Conservation (phyloP, 2,797 vertebrate species). For the Cryptoblepharus egeriae region DNA sequence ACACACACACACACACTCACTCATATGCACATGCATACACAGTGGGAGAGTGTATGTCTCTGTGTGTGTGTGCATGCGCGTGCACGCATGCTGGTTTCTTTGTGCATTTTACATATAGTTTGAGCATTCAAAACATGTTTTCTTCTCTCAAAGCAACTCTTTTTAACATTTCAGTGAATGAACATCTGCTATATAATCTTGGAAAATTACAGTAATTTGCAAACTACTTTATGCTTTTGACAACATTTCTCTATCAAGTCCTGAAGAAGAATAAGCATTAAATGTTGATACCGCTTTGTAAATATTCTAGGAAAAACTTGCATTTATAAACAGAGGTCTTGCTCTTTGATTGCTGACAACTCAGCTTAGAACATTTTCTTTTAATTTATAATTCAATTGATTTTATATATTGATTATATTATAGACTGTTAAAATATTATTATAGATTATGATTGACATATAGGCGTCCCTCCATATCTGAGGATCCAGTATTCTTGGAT, state of each 20-base stretch:
- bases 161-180: conserved; percentile 24
- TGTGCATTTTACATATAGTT: background rate
- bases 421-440: too few relatives aligned
- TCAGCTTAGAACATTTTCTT: too few relatives aligned
- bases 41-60: too few relatives aligned
- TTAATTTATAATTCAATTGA: too few relatives aligned
- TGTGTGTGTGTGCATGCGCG: too few relatives aligned
- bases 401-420: too few relatives aligned
- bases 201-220: conserved; percentile 36
- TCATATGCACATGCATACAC: too few relatives aligned
- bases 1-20: too few relatives aligned
- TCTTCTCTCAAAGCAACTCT: conserved; percentile 15
- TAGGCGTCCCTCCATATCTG: too few relatives aligned
- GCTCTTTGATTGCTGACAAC: too few relatives aligned
- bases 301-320: conserved; percentile 5
- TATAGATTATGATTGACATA: too few relatives aligned
- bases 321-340: background rate
- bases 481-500: too few relatives aligned
- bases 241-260: background rate
- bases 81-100: background rate
- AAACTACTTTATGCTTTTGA: conserved; percentile 16
- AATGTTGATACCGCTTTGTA: background rate
- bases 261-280: background rate
- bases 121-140: conserved; percentile 5
- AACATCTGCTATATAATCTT: conserved; percentile 27